Conservation (phyloP, 1,140 invertebrate species). For the Megathymus violae region DNA sequence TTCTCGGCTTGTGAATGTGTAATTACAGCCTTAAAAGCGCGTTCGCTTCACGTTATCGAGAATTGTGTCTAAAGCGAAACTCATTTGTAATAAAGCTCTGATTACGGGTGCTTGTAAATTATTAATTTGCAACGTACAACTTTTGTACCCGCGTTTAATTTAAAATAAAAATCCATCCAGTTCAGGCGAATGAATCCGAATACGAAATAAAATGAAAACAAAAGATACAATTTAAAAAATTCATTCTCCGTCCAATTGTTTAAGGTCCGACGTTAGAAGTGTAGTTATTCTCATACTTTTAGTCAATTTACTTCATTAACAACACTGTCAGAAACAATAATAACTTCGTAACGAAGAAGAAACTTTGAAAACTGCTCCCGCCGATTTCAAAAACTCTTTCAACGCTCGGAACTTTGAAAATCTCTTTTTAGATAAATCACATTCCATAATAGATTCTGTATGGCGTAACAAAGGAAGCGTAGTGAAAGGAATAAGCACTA, state of each 20-base stretch:
- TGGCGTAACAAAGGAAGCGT: constrained; percentile 27
- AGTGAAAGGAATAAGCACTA: constrained; percentile 32
- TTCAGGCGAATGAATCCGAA: constrained; percentile 9
- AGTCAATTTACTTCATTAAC: constrained; percentile 37
- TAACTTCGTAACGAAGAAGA: constrained; percentile 36
- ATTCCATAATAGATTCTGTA: constrained; percentile 35
- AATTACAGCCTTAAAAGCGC: constrained; percentile 44
- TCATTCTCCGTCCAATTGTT: constrained; percentile 14
- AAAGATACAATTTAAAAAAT: constrained; percentile 30
- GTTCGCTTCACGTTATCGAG: constrained; percentile 25
- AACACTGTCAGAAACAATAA: constrained; percentile 37
- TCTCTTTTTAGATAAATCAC: constrained; percentile 37
- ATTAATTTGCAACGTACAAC: constrained; percentile 24
- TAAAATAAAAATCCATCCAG: constrained; percentile 19
- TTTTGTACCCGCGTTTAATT: not conserved
- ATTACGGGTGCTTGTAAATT: constrained; percentile 15
- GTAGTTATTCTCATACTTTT: constrained; percentile 33
- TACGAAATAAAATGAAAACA: constrained; percentile 24
- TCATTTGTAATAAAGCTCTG: constrained; percentile 28
- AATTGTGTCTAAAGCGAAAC: constrained; percentile 26
- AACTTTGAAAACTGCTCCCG: constrained; percentile 32
- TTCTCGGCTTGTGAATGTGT: constrained; percentile 47
- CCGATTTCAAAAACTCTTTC: constrained; percentile 36
- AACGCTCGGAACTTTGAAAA: constrained; percentile 33
- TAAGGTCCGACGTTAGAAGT: constrained; percentile 29